Percentiles rank a stretch among this genome's conserved stretches.
phyloP scores from a whole-genome alignment of 2,888 invertebrate genomes.

The Trichacis sp. region DNA sequence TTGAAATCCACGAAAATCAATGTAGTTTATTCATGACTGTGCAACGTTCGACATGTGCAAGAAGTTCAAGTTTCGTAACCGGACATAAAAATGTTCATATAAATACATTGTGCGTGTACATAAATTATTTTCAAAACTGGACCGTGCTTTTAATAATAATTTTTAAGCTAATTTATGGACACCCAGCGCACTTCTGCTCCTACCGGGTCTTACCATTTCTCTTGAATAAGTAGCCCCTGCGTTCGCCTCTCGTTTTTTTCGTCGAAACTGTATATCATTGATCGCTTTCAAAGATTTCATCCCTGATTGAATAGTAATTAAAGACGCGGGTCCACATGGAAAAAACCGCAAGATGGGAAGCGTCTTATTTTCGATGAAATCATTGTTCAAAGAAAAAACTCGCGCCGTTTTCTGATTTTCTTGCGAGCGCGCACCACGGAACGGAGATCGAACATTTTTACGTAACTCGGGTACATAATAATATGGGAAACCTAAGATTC shows the following conservation, averaged over 20 bases:
- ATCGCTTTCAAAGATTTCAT: slow-evolving; percentile 7
- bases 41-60: background rate
- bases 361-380: background rate
- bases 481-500: background rate
- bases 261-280: slow-evolving; percentile 5
- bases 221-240: slow-evolving; percentile 2
- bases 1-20: no score
- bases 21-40: background rate
- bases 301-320: slow-evolving; percentile 7
- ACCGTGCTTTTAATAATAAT: background rate
- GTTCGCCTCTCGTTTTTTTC: background rate
- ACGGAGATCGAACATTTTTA: no score
- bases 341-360: slow-evolving; percentile 5
- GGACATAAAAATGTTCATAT: background rate
- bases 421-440: no score
- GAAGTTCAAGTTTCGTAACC: background rate
- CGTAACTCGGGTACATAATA: background rate
- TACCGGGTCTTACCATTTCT: slow-evolving; percentile 8
- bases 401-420: background rate
- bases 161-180: slow-evolving; percentile 4
- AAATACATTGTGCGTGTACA: background rate
- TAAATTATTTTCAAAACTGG: slow-evolving; percentile 5
- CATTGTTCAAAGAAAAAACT: background rate
- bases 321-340: background rate
- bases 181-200: slow-evolving; percentile 4